Percentiles rank a stretch among this genome's conserved stretches.
phyloP scores from a whole-genome alignment of 2,888 invertebrate species.

The Mechanitis messenoides region DNA sequence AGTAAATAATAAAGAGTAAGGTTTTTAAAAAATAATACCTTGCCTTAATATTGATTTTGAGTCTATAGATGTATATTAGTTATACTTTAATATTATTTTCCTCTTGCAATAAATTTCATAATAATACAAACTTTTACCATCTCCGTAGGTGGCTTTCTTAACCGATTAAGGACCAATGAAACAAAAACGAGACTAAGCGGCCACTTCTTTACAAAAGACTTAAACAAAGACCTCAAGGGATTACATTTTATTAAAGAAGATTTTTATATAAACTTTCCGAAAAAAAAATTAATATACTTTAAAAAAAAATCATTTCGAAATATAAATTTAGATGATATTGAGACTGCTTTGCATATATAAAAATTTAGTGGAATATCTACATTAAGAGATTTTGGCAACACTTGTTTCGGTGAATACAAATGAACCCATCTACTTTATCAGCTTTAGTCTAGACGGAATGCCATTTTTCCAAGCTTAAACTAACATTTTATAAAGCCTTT shows the following conservation, averaged over 20 bases:
- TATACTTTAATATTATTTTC: background rate
- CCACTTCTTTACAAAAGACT: constrained; percentile 67
- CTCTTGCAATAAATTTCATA: background rate
- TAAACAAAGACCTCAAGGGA: constrained; percentile 51
- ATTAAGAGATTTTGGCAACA: constrained; percentile 30
- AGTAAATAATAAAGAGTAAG: too few relatives aligned
- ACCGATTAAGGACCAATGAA: constrained; percentile 22
- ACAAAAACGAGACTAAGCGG: constrained; percentile 50
- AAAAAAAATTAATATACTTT: constrained; percentile 11
- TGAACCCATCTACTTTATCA: constrained; percentile 26
- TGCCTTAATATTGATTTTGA: too few relatives aligned
- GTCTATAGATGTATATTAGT: too few relatives aligned
- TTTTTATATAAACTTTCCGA: background rate
- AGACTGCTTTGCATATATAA: constrained; percentile 18
- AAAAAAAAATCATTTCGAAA: constrained; percentile 5
- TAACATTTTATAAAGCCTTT: constrained; percentile 8
- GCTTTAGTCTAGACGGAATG: constrained; percentile 26
- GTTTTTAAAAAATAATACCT: too few relatives aligned
- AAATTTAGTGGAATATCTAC: constrained; percentile 21
- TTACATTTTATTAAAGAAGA: constrained; percentile 1
- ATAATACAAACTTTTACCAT: too few relatives aligned
- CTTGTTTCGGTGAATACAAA: constrained; percentile 29
- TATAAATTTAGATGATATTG: constrained; percentile 7
- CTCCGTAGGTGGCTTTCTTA: too few relatives aligned
- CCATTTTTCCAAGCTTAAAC: constrained; percentile 23